Base-by-base conservation (phyloP, 2,888 invertebrate genomes). In the Anarsia innoxiella region DNA sequence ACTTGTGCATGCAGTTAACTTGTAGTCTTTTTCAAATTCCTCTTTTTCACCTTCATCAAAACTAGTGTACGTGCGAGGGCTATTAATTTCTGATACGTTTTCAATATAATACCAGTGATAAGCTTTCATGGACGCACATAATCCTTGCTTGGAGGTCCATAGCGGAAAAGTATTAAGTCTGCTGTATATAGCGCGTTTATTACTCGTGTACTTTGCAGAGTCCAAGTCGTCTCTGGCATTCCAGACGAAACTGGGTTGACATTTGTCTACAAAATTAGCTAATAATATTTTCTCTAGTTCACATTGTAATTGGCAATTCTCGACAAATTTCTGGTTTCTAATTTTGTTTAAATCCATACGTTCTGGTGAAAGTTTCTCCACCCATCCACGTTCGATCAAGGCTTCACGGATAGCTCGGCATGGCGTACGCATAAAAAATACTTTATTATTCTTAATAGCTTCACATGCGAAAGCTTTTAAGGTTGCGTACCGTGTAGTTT, bases 1-100 rank as follows among this genome's bases (percentile, higher is more conserved):
- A 45, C 91, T 90, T 33, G 91, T 88, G 47, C 94, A 93, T 2
- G 94, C 92, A 2, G 94, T 94, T 36, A 91, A 78, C 59, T 91
- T 89, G 62, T 90, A 96, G 65, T 96, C 95, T 48, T 88, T 87
- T 37, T 87, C 64, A 58, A 92, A 91, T 13, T 83, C 86, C 36
- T 86, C 83, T 28, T 85, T 66, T 49, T 90, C 90, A 12, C 86
- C 86, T 9, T 63, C 63, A 48, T 89, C 86, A 30, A 73, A 80
- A 33, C 90, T 83, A 49, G 88, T 87, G 59, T 92, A 93, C 36
- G 91, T 90, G 2, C 94, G 87, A 0, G 95, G 95, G 58, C 88
- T 90, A 37, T 88, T 87, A 25, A 91, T 88, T 51, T 88, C 88
- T 0, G 91, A 87, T 29, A 90, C 77, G 8, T 84, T 77, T 48